Base-by-base conservation (phyloP, 2,113 vertebrate genomes). In the Pungitius pungitius region DNA sequence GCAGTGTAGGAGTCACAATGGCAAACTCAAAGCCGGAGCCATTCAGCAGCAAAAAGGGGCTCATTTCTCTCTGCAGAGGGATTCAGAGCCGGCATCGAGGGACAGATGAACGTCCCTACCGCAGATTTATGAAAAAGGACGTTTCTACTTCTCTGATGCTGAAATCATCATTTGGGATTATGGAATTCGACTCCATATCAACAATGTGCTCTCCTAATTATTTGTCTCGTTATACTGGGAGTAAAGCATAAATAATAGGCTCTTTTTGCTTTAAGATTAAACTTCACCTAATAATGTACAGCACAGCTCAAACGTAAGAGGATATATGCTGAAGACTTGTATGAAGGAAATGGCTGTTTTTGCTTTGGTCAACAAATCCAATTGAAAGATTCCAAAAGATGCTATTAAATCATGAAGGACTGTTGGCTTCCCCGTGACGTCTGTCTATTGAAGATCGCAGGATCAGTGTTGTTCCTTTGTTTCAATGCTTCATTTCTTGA, bases 11-110 rank as follows among this genome's bases (percentile, higher is more conserved):
- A 75, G 74, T 80, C 85, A 91, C 87, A 90, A 88, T 83, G 83
- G 86, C 75, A 83, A 86, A 82, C 81, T 87, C 87, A 87, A 90
- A 87, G 84, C 85, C 84, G 75, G 70, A 67, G 69, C 73, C 69
- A 54, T 77, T 83, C 83, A 60, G 73, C 72, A 73, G 73, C 52
- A 64, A 62, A 86, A 75, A 77, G 73, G 69, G 80, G 77, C 72
- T 49, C 69, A 54, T 63, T 78, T 81, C 70, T 75, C 67, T 71
- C 30, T 68, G 58, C 52, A 52, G 57, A 43, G 24, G 39, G 60
- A 71, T 69, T 73, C 72, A 69, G 68, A 22, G 72, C 52, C 65
- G 37, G 52, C 35, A 22, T 66, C 59, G 22, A 66, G 33, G 69
- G 39, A 43, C 10, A 51, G 39, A 57, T 39, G 43, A 69, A 79